Evolutionary conservation across 2,797 vertebrate species (phyloP).

Genomic region (Peromyscus melanophrys): DNA sequence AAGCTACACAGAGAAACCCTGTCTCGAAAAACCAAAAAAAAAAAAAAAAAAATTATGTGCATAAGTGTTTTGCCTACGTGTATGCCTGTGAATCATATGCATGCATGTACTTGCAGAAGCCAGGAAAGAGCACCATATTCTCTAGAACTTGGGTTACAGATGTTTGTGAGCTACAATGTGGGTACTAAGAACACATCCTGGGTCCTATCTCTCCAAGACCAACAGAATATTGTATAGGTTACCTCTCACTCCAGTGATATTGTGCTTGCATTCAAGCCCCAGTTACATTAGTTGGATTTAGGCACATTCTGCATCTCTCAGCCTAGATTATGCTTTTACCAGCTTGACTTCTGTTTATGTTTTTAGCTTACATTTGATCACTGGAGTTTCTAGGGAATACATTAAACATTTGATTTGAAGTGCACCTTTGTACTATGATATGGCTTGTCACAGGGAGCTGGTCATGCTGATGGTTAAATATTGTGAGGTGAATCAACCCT

Average conservation of each 20-base stretch:
- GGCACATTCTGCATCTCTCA: neutral
- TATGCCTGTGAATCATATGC: neutral
- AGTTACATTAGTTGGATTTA: neutral
- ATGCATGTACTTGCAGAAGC: neutral
- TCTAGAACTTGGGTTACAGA: neutral
- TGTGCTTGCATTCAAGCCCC: neutral
- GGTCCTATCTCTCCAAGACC: neutral
- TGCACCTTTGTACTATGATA: conserved; percentile 38
- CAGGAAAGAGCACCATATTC: neutral
- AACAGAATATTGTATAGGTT: neutral
- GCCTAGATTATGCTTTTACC: neutral
- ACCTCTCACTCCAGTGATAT: neutral
- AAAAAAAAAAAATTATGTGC: neutral
- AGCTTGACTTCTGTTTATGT: neutral
- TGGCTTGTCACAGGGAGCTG: neutral
- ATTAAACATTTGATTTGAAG: neutral
- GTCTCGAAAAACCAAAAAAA: no score
- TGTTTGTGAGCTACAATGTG: neutral
- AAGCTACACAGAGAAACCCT: no score
- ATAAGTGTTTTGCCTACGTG: neutral
- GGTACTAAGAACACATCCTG: neutral
- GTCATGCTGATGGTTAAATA: conserved; percentile 30
- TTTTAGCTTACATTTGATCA: conserved; percentile 9
- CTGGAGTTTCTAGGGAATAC: neutral
- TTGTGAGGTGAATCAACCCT: neutral